These are phyloP conservation scores for Musca domestica DNA, from an alignment of 1,140 invertebrate species.

Conservation along the genomic window DNA sequence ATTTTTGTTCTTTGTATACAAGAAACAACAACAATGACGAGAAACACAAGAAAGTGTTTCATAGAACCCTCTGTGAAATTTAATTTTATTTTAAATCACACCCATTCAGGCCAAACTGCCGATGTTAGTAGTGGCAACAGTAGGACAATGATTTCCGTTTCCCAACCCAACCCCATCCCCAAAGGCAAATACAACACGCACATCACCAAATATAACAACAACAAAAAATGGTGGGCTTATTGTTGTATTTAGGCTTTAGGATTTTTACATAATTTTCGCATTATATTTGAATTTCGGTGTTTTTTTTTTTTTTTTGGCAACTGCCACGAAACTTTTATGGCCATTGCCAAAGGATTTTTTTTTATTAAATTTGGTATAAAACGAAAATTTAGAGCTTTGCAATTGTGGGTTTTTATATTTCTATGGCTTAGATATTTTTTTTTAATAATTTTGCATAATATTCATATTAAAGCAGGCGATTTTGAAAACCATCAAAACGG, in stretches of 20 bases:
- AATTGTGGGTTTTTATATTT: too few species aligned
- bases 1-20: too few species aligned
- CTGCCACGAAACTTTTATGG: background rate
- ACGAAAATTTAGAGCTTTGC: background rate
- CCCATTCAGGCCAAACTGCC: background rate
- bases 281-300: background rate
- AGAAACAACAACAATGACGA: too few species aligned
- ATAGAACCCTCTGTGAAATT: too few species aligned
- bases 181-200: too few species aligned
- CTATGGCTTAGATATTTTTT: too few species aligned
- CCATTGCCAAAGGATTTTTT: background rate
- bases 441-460: constrained; percentile 18
- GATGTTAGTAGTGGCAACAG: too few species aligned
- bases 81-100: constrained; percentile 16
- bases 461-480: constrained; percentile 7
- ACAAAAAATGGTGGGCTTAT: constrained; percentile 6
- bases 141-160: too few species aligned
- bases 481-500: constrained; percentile 3
- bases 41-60: too few species aligned
- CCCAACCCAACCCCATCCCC: background rate
- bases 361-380: background rate
- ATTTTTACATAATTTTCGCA: constrained; percentile 21
- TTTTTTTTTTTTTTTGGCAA: too few species aligned
- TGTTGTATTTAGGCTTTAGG: background rate
- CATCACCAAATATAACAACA: background rate